Conservation (phyloP, 2,888 invertebrate species). For the Drosophila atroscutellata region DNA sequence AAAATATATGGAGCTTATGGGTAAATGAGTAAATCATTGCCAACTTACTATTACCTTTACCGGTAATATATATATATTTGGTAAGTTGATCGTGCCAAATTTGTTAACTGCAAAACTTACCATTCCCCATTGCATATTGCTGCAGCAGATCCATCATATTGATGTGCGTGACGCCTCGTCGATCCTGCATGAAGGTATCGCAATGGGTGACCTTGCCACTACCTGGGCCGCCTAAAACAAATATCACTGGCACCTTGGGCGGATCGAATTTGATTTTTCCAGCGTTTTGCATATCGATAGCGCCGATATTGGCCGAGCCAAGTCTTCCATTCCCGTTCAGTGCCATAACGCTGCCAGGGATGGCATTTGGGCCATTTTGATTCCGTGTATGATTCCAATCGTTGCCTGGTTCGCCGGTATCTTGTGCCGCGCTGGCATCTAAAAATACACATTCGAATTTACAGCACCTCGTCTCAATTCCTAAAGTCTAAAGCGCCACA, state of each 20-base stretch:
- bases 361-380: slow-evolving; percentile 63
- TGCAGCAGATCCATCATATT: slow-evolving; percentile 96
- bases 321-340: slow-evolving; percentile 60
- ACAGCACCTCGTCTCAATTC: neutral
- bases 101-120: slow-evolving; percentile 85
- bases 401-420: slow-evolving; percentile 87
- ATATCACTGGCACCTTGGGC: slow-evolving; percentile 94
- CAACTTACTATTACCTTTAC: neutral
- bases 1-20: no score
- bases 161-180: slow-evolving; percentile 93
- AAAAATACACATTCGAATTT: slow-evolving; percentile 21
- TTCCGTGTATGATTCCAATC: slow-evolving; percentile 84
- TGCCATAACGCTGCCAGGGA: slow-evolving; percentile 65
- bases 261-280: slow-evolving; percentile 93
- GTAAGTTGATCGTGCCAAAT: neutral
- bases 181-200: slow-evolving; percentile 94
- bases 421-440: slow-evolving; percentile 90
- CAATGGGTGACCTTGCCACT: slow-evolving; percentile 99
- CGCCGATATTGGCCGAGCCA: slow-evolving; percentile 87
- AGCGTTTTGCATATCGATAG: slow-evolving; percentile 91
- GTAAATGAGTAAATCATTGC: neutral
- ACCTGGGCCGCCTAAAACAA: slow-evolving; percentile 96
- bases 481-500: neutral
- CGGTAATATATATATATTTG: neutral
- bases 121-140: slow-evolving; percentile 95